A percentile compares a stretch with the other conserved stretches of the same genome.
Evolutionary conservation across 2,888 invertebrate genomes (phyloP).

Genomic region (Drosophila imparisetae): DNA sequence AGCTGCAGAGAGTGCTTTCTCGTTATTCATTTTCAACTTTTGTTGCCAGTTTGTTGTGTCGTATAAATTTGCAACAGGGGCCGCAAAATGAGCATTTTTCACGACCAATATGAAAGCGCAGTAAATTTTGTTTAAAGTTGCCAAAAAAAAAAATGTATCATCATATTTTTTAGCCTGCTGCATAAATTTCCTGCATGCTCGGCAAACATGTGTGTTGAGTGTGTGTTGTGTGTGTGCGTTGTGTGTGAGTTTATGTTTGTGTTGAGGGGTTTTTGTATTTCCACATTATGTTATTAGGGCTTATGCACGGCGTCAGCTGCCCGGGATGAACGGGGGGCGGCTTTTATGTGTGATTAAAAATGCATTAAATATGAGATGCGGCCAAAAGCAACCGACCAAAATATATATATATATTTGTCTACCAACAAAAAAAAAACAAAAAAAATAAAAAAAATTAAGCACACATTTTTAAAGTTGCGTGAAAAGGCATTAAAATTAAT

Average conservation of each 20-base stretch:
- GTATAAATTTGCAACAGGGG: slow-evolving; percentile 66
- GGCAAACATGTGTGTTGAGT: slow-evolving; percentile 4
- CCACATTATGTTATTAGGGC: slow-evolving; percentile 62
- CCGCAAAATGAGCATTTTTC: slow-evolving; percentile 67
- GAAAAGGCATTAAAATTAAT: slow-evolving; percentile 77
- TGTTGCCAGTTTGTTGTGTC: slow-evolving; percentile 20
- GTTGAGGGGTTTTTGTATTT: slow-evolving; percentile 11
- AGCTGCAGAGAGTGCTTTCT: not conserved
- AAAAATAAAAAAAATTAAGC: slow-evolving; percentile 6
- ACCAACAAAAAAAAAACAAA: slow-evolving; percentile 35
- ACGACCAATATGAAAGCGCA: slow-evolving; percentile 73
- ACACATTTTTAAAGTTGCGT: slow-evolving; percentile 50
- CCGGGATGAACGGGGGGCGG: slow-evolving; percentile 26
- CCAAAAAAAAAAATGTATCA: slow-evolving; percentile 52
- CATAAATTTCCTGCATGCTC: slow-evolving; percentile 57
- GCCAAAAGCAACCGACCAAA: slow-evolving; percentile 32
- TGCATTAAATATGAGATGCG: slow-evolving; percentile 68
- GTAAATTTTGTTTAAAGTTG: slow-evolving; percentile 74
- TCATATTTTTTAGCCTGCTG: slow-evolving; percentile 26
- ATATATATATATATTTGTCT: slow-evolving; percentile 31
- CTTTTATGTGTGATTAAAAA: slow-evolving; percentile 74
- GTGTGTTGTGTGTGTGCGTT: slow-evolving; percentile 1
- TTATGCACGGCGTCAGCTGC: slow-evolving; percentile 27
- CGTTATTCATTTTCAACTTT: slow-evolving; percentile 14
- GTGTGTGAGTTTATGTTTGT: not conserved